Conservation (phyloP, 1,140 invertebrate species). For the Sminthurinus signatus region DNA sequence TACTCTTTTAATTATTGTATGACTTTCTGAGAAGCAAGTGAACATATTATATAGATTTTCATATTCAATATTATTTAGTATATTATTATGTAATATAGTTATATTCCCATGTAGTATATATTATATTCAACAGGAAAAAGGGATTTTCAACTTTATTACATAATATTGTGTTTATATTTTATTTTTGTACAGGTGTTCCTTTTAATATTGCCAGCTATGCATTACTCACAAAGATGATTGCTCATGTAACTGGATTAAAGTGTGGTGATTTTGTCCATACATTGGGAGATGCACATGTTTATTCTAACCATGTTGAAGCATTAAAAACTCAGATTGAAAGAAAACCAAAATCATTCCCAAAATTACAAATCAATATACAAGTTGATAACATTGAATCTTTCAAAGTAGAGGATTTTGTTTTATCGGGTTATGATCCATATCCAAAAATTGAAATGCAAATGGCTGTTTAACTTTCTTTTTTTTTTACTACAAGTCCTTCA, state of each 20-base stretch:
- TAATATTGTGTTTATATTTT: no score
- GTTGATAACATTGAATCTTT: conserved; percentile 85
- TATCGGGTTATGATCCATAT: conserved; percentile 83
- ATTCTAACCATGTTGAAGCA: conserved; percentile 83
- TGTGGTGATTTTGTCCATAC: conserved; percentile 95
- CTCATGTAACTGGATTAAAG: conserved; percentile 84
- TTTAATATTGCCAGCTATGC: conserved; percentile 99
- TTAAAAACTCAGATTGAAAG: conserved; percentile 77
- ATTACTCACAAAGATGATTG: conserved; percentile 91
- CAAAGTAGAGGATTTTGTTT: conserved; percentile 76
- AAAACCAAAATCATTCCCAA: conserved; percentile 75
- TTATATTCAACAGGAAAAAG: no score
- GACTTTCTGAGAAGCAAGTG: no score
- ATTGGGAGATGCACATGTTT: conserved; percentile 94
- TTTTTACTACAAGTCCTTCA: background rate
- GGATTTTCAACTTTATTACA: background rate
- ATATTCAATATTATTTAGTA: no score
- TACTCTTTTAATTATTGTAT: no score
- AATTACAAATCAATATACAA: conserved; percentile 60
- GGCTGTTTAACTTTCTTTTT: conserved; percentile 65
- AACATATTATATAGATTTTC: no score
- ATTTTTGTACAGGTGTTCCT: conserved; percentile 69
- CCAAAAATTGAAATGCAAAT: conserved; percentile 91
- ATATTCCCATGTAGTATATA: no score
- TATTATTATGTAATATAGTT: no score